phyloP scores from a whole-genome alignment of 2,797 vertebrate species.

The Carapus acus region DNA sequence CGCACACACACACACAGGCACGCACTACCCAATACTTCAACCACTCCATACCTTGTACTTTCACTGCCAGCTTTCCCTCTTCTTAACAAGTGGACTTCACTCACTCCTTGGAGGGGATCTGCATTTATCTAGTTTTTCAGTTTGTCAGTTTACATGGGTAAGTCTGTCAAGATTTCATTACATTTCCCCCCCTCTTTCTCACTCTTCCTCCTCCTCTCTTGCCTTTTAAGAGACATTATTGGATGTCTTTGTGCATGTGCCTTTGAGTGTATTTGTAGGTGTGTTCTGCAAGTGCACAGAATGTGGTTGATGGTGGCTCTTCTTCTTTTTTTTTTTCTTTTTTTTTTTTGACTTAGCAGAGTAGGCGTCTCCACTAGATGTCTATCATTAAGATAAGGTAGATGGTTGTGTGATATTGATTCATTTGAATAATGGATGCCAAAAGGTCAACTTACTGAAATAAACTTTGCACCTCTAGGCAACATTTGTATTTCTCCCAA shows the following conservation, averaged over 20 bases:
- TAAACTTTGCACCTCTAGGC: no score
- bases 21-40: constrained; percentile 44
- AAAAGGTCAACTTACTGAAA: no score
- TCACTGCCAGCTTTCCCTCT: constrained; percentile 41
- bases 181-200: constrained; percentile 20
- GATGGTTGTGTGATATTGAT: no score
- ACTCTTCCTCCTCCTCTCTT: constrained; percentile 8
- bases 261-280: constrained; percentile 21
- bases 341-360: no score
- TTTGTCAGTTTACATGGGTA: constrained; percentile 78
- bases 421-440: no score
- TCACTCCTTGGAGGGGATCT: constrained; percentile 35
- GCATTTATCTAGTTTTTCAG: constrained; percentile 44
- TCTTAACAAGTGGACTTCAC: constrained; percentile 59
- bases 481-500: no score
- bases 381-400: background rate
- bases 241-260: constrained; percentile 16
- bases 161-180: constrained; percentile 75
- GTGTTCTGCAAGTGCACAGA: constrained; percentile 25
- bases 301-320: constrained; percentile 1
- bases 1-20: no score
- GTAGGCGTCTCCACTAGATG: background rate
- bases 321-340: no score
- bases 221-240: constrained; percentile 29
- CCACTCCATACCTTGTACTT: constrained; percentile 51